Percentiles rank a stretch among this genome's conserved stretches.
Conservation (phyloP, 2,113 vertebrate genomes). For the Grallaria varia region DNA sequence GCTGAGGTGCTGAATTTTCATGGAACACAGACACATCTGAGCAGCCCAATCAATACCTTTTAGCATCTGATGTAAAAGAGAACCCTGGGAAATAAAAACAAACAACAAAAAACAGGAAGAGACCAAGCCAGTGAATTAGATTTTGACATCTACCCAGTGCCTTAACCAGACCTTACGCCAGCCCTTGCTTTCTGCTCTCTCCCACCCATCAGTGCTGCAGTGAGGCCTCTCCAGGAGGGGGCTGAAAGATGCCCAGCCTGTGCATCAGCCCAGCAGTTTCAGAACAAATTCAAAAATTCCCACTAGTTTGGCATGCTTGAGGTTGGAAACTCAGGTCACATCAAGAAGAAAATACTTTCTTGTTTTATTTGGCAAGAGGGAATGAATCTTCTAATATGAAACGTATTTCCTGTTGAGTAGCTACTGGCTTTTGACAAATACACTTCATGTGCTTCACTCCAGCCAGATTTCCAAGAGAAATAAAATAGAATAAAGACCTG, state of each 20-base stretch:
- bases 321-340: background rate
- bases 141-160: background rate
- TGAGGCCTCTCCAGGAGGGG: background rate
- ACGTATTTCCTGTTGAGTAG: background rate
- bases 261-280: background rate
- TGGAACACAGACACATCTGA: background rate
- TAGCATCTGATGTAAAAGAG: background rate
- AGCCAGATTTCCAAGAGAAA: constrained; percentile 34
- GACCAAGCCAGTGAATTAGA: background rate
- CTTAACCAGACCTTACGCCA: background rate
- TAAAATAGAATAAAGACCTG: background rate
- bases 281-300: background rate
- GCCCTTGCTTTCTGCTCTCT: background rate
- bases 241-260: background rate
- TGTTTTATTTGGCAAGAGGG: constrained; percentile 33
- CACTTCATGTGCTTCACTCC: background rate
- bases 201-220: background rate
- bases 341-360: constrained; percentile 33
- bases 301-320: background rate
- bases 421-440: background rate
- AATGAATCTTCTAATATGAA: background rate
- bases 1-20: background rate
- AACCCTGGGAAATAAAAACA: background rate
- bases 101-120: background rate
- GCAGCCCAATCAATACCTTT: background rate